Percentiles rank a stretch among this genome's conserved stretches.
These are phyloP conservation scores for Catocala fraxini DNA, from an alignment of 2,888 invertebrate genomes.

Conservation along the genomic window DNA sequence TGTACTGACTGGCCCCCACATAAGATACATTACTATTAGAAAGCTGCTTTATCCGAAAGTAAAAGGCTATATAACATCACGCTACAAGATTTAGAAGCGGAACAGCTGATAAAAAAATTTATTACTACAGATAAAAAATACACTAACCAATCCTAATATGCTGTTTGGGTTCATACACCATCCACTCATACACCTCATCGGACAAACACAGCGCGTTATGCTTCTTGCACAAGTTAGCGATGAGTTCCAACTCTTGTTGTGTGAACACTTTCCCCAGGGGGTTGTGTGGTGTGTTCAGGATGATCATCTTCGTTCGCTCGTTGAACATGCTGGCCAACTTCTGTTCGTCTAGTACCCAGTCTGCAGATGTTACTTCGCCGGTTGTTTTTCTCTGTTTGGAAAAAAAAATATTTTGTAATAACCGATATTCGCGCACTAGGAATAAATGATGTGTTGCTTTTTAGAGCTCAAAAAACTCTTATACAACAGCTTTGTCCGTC, in stretches of 20 bases:
- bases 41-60: no score
- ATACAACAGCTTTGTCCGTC: no score
- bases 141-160: slow-evolving; percentile 96
- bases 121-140: no score
- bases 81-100: no score
- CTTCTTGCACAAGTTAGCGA: slow-evolving; percentile 96
- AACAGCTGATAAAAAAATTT: no score
- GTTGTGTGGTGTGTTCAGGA: slow-evolving; percentile 99
- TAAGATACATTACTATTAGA: no score
- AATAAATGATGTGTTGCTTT: no score
- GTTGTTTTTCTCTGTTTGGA: slow-evolving; percentile 48
- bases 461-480: no score
- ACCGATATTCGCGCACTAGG: no score
- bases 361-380: slow-evolving; percentile 90
- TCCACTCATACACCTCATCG: slow-evolving; percentile 99
- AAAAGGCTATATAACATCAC: no score
- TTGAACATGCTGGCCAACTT: slow-evolving; percentile 95
- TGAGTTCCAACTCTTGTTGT: slow-evolving; percentile 89
- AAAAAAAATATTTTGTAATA: no score
- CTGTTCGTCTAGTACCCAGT: slow-evolving; percentile 95
- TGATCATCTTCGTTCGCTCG: slow-evolving; percentile 96
- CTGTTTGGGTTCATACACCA: slow-evolving; percentile 93
- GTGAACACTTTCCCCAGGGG: slow-evolving; percentile 97
- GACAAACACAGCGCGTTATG: slow-evolving; percentile 97
- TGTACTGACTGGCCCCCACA: no score